Evolutionary conservation across 1,140 invertebrate genomes (phyloP).

Genomic region (Anoplolepis gracilipes): DNA sequence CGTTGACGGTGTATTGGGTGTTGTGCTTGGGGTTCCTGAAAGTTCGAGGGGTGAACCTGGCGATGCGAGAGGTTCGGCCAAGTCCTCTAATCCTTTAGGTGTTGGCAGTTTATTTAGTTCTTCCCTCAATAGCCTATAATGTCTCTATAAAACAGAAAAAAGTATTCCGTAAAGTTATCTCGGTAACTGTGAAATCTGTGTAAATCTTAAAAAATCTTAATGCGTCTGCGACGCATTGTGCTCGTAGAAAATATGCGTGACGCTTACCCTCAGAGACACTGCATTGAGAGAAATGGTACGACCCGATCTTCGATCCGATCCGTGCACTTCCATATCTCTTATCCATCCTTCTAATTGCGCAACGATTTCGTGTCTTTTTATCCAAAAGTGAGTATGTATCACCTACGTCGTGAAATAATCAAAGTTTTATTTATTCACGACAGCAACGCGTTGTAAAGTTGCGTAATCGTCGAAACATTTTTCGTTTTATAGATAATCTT

Average conservation of each 20-base stretch:
- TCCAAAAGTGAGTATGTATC: conserved; percentile 97
- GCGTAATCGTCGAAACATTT: background rate
- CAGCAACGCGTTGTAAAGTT: background rate
- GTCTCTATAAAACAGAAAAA: conserved; percentile 86
- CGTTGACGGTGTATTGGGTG: conserved; percentile 78
- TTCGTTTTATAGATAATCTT: background rate
- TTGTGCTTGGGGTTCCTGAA: conserved; percentile 78
- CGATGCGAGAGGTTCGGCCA: conserved; percentile 88
- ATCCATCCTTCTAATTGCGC: conserved; percentile 96
- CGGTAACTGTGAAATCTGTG: background rate
- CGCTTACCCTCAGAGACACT: conserved; percentile 90
- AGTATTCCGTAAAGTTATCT: background rate
- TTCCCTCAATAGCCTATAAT: conserved; percentile 92
- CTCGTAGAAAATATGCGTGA: background rate
- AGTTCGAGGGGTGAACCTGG: conserved; percentile 81
- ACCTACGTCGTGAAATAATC: conserved; percentile 88
- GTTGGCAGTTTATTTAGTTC: conserved; percentile 92
- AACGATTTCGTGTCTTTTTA: conserved; percentile 96
- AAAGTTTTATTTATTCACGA: background rate
- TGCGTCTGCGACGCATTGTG: background rate
- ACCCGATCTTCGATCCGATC: conserved; percentile 90
- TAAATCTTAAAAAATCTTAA: background rate
- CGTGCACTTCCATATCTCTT: conserved; percentile 92
- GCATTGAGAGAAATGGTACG: conserved; percentile 92
- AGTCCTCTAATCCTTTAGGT: conserved; percentile 90